Percentiles rank a stretch among this genome's conserved stretches.
These are phyloP conservation scores for Macrotis lagotis DNA, from an alignment of 2,113 vertebrate genomes.

Conservation along the genomic window DNA sequence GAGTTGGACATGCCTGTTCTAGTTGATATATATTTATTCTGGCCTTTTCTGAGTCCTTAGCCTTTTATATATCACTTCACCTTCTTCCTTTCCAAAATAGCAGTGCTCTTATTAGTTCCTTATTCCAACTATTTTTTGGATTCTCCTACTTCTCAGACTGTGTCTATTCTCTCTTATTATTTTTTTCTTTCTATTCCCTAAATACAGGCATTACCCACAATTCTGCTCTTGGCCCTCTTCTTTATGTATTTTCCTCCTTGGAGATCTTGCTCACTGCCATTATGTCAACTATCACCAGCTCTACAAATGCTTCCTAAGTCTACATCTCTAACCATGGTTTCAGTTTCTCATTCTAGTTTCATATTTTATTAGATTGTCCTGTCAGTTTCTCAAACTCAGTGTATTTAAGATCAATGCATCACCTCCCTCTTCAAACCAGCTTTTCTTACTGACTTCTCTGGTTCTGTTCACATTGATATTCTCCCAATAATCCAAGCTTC, in stretches of 20 bases:
- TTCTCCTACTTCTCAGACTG: background rate
- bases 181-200: background rate
- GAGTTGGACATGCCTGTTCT: too few relatives aligned
- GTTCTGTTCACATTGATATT: background rate
- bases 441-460: background rate
- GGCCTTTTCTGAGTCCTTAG: background rate
- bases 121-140: background rate
- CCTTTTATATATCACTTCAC: background rate
- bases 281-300: background rate
- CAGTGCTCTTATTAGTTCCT: background rate
- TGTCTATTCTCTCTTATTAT: background rate
- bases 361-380: background rate
- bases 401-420: background rate
- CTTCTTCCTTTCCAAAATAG: background rate
- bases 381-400: background rate
- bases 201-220: background rate
- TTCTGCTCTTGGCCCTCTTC: background rate
- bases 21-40: background rate
- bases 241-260: background rate
- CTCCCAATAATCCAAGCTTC: background rate
- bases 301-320: background rate
- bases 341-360: background rate
- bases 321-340: background rate
- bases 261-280: background rate
- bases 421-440: background rate